Base-by-base conservation (phyloP, 2,888 invertebrate genomes). In the Sinelater perroti region DNA sequence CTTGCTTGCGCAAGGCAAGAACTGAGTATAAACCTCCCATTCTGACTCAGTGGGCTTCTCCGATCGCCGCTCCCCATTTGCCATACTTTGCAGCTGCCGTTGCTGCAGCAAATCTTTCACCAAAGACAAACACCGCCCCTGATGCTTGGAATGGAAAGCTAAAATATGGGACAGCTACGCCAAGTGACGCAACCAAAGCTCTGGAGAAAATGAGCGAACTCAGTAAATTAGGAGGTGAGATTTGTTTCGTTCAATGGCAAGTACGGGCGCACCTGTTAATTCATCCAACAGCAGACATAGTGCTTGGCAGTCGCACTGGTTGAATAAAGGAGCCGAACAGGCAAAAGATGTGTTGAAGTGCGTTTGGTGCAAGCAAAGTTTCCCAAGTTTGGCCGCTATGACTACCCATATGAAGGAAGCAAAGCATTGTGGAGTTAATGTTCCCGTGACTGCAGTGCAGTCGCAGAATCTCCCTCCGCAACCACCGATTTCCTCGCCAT, bases 401-500 rank as follows among this genome's bases (percentile, higher is more conserved):
- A 97, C 97, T 2, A 88, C 93, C 36, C 97, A 97, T 79, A 97
- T 97, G 97, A 97, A 97, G 79, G 95, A 97, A 80, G 95, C 97
- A 0, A 96, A 97, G 75, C 96, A 97, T 72, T 97, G 97, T 67
- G 92, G 92, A 21, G 93, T 92, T 0, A 92, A 90, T 70, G 90
- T 92, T 70, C 90, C 92, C 8, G 86, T 89, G 17, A 88, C 89
- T 3, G 82, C 83, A n/a, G 79, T 82, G 63, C 83, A 84, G 33
- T 85, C 85, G 36, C 65, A 76, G 58, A 74, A 70, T 60, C 46
- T 63, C 20, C 81, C 78, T 3, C 86, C 86, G 14, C 74, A 73
- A 63, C 74, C 76, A 16, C 76, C 72, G 21, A 73, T 75, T 35
- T 72, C 78, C 55, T 70, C 81, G 69, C 72, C 81, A 30, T 75